Base-by-base conservation (phyloP, 2,888 invertebrate species). In the Agrochola litura region DNA sequence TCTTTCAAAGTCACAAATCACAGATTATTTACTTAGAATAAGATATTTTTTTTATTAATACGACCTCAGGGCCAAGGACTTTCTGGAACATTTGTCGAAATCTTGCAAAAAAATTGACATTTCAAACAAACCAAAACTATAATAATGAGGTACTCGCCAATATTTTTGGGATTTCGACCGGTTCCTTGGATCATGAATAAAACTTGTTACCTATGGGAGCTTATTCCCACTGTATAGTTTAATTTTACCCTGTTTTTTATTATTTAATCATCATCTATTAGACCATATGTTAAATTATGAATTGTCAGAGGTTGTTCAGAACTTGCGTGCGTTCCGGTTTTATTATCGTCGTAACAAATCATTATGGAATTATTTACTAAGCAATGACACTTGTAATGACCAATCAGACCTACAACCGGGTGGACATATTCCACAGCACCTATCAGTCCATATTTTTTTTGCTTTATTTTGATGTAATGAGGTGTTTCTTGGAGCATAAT, bases 371-470 rank as follows among this genome's bases (percentile, higher is more conserved):
- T 74, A 68, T 74, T 68, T 74, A 61, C 3, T 52, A 68, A 25
- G 54, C 67, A 63, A 74, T 68, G 74, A 63, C 74, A 68, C 63
- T 74, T 74, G 68, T 74, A 61, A 63, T 74, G 63, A 49, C 74
- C 54, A n/a, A 54, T 54, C 54, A 54, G 54, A 54, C 54, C 54
- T 54, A 54, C 74, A 63, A 75, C 68, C 25, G 68, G 61, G 54
- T 68, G 68, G 19, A 75, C 68, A 75, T 68, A 75, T 68, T 75
- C 74, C 68, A 75, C 68, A 25, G 68, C 68, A 76, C 76, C 76
- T 70, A 76, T 70, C 25, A 70, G 56, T 70, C 16, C 22, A 76
- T 76, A 58, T 70, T 68, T 74, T 52, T 19, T 74, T 74, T 74
- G 74, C 14, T 52, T 74, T 68, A 74, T 61, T 74, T 74, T 25